Base-by-base conservation (phyloP, 2,797 vertebrate species). In the Columba guinea region DNA sequence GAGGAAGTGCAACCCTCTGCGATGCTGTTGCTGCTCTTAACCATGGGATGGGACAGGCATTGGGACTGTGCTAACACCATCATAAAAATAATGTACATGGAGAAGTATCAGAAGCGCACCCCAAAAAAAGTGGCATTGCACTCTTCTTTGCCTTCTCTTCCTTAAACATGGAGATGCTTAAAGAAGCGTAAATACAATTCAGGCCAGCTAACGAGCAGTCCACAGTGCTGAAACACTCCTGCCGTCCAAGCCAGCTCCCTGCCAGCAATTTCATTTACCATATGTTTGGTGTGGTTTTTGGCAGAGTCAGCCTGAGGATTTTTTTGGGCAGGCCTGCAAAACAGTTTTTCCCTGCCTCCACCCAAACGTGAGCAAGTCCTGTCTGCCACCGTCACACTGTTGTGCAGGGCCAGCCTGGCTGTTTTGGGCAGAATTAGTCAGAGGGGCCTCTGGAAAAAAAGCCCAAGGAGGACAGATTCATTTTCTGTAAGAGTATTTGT, bases 241-340 rank as follows among this genome's bases (percentile, higher is more conserved):
- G 81, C 65, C 3, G 1, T 90, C 95, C 94, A 96, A 95, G 77
- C 78, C 68, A 94, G 86, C 86, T 95, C 88, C 78, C 63, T 95
- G 96, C 95, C 95, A 97, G 84, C 1, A 0, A 90, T 93, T 95
- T 95, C 82, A 83, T 92, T 96, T 95, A 75, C 95, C 94, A 94
- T 96, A 95, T 95, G 94, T 92, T 96, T 96, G 93, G 96, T 95
- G 93, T 94, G 94, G 88, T 84, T 97, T 95, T 93, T 96, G 94
- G 94, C 94, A 92, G 90, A 94, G 92, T 85, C 60, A 85, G 75
- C 68, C 59, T 34, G 26, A 89, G 71, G 75, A 90, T 83, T 96
- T 96, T 94, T 97, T 91, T 65, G 83, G 81, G 78, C 74, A 90
- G 78, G 86, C 90, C 88, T 95, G 88, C 65, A n/a, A 83, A 97